A percentile compares a stretch with the other conserved stretches of the same genome.
phyloP scores from a whole-genome alignment of 2,113 vertebrate species.

The Oreochromis tanganicae region DNA sequence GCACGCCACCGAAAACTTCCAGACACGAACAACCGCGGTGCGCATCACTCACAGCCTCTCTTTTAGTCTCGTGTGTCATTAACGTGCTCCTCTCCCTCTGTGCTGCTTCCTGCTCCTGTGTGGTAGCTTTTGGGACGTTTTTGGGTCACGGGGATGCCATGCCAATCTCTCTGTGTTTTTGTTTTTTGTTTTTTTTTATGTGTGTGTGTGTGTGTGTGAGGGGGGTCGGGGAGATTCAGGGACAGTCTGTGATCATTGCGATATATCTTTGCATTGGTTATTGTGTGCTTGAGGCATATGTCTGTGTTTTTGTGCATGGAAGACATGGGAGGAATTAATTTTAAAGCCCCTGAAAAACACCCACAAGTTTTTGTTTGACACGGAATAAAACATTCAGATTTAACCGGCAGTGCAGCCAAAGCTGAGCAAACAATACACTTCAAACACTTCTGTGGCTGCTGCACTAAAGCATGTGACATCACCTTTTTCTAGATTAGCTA shows the following conservation, averaged over 20 bases:
- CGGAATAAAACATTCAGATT: neutral
- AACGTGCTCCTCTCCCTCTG: constrained; percentile 5
- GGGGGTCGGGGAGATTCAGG: neutral
- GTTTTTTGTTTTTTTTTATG: too few relatives aligned
- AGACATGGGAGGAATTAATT: neutral
- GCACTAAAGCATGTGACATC: neutral
- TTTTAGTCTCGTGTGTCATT: neutral
- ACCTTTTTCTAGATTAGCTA: neutral
- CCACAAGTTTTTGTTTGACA: neutral
- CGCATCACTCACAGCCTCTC: neutral
- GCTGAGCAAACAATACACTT: neutral
- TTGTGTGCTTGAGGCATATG: neutral
- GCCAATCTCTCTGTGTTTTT: neutral
- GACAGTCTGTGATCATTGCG: neutral
- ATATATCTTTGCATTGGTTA: neutral
- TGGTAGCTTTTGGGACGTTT: constrained; percentile 41
- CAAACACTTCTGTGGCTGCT: neutral
- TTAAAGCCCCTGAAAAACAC: neutral
- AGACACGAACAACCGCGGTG: neutral
- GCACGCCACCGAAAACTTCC: neutral
- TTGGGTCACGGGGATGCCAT: constrained; percentile 48
- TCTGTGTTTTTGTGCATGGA: neutral
- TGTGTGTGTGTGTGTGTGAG: neutral
- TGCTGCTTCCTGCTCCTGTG: constrained; percentile 18
- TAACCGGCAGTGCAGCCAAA: neutral